These are phyloP conservation scores for Naja naja DNA, from an alignment of 2,113 vertebrate genomes.

Conservation along the genomic window DNA sequence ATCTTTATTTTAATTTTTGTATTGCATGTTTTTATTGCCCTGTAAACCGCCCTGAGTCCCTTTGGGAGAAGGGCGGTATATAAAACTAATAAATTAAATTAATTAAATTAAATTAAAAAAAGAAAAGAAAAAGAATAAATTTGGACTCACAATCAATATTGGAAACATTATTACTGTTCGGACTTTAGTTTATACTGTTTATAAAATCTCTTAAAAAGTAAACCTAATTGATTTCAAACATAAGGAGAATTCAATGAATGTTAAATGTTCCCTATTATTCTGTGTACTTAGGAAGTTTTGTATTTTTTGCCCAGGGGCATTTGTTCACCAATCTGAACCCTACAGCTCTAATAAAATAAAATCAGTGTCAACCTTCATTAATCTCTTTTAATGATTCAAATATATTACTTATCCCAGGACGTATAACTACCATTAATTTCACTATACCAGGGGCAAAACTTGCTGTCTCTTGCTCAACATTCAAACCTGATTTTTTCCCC, in stretches of 20 bases:
- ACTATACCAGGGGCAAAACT: fast-evolving
- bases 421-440: background rate
- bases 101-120: no score
- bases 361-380: background rate
- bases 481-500: background rate
- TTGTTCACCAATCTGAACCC: background rate
- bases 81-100: no score
- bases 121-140: background rate
- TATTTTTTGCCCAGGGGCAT: background rate
- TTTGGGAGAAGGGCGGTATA: no score
- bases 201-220: background rate
- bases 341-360: background rate
- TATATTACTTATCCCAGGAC: background rate
- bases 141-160: background rate
- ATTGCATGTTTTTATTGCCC: no score
- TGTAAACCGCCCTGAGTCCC: no score
- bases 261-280: background rate
- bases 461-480: background rate
- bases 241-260: background rate
- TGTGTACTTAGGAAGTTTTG: background rate
- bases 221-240: background rate
- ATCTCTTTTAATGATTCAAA: background rate
- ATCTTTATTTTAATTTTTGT: no score
- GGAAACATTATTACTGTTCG: background rate
- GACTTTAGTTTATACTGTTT: background rate